Evolutionary conservation across 2,797 vertebrate genomes (phyloP).

Genomic region (Carduelis carduelis): DNA sequence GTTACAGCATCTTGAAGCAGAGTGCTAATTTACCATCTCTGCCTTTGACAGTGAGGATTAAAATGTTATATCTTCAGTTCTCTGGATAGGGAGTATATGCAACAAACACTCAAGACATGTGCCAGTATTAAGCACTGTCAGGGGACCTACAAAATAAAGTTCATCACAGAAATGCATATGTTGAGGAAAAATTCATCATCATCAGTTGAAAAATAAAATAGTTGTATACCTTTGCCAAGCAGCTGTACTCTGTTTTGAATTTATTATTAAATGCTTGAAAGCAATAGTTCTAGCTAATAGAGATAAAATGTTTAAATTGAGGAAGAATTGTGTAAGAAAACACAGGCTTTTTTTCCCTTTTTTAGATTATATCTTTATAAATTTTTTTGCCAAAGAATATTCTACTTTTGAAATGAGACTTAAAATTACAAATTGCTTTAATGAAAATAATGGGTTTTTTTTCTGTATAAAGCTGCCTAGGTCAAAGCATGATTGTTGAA

Average conservation of each 20-base stretch:
- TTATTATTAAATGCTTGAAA: background rate
- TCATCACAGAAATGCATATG: background rate
- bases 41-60: background rate
- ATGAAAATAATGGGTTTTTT: background rate
- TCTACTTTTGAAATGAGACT: background rate
- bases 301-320: background rate
- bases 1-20: background rate
- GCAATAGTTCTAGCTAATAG: background rate
- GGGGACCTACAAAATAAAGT: background rate
- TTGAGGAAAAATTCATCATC: background rate
- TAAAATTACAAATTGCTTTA: background rate
- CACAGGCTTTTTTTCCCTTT: background rate
- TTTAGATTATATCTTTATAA: background rate
- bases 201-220: background rate
- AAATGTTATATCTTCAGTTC: background rate
- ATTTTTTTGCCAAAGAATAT: background rate
- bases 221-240: background rate
- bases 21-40: background rate
- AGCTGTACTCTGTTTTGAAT: background rate
- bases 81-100: background rate
- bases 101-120: background rate
- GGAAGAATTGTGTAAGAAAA: background rate
- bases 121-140: background rate
- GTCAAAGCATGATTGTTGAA: background rate
- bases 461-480: background rate